Evolutionary conservation across 2,888 invertebrate species (phyloP), one percentile per base, ranked within the genome.

Genomic region (Isoperla grammatica): DNA sequence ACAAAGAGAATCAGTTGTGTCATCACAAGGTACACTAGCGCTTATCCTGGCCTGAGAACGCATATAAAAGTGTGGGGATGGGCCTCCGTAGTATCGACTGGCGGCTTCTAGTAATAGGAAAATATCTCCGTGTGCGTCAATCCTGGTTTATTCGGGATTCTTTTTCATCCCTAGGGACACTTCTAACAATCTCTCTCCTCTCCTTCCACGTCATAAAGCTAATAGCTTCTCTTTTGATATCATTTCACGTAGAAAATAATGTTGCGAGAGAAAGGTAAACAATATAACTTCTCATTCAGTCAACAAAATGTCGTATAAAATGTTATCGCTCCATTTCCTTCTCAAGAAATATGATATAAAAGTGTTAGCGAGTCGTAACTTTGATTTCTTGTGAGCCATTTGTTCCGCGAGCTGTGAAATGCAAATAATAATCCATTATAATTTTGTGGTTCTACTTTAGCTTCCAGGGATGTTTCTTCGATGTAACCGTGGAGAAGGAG

Each of bases 31-130:
- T 29, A 29, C 29, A 29, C 8, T 29, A 29, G 29, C 8, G 8
- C 29, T 29, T 29, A 29, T 29, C 29, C 72, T 72, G 70, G 70
- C 4, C 15, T 15, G 5, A 45, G 11, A 17, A 19, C 45, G 45
- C 45, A 45, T 45, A 45, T 45, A 45, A 45, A 45, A 45, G 11
- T 45, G 45, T 45, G 6, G 17, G 15, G n/a, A 45, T 45, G 15
- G 45, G 17, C 17, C 11, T 40, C 13, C n/a, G 42, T 15, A 5
- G 15, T 12, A 12, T 12, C 42, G 42, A 12, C 13, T 15, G 15
- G 13, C 42, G 15, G 42, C 42, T 40, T 13, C 4, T 13, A 45
- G 45, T 45, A 45, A 45, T 45, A 45, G 45, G 45, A 19, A 45
- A 45, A 45, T 45, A 45, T 45, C 45, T 4, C 45, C 45, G 15